These are phyloP conservation scores for Cataglyphis livida DNA, from an alignment of 2,888 invertebrate genomes.

Conservation along the genomic window DNA sequence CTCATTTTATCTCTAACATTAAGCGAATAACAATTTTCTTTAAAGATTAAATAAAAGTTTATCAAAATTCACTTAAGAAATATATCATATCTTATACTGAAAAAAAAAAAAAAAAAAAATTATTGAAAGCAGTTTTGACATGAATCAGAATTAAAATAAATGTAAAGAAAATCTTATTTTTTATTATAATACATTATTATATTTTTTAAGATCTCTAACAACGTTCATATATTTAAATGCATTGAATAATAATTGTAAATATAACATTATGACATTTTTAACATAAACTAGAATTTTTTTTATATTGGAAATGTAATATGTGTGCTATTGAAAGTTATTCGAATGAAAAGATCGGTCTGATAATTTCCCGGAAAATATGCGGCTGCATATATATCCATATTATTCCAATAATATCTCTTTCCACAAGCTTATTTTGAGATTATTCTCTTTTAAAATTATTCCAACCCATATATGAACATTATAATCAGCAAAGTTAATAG, in stretches of 20 bases:
- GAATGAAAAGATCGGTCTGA: not conserved
- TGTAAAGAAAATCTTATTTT: too few species aligned
- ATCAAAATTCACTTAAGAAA: conserved; percentile 1
- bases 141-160: not conserved
- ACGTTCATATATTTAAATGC: not conserved
- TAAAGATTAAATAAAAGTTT: not conserved
- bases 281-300: not conserved
- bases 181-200: not conserved
- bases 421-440: not conserved
- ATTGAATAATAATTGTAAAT: not conserved
- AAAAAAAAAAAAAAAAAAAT: not conserved
- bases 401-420: not conserved
- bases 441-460: not conserved
- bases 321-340: not conserved
- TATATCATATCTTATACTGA: not conserved
- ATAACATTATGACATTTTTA: not conserved
- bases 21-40: not conserved
- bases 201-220: not conserved
- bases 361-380: not conserved
- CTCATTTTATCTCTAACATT: not conserved
- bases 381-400: not conserved
- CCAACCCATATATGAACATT: not conserved
- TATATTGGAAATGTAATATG: not conserved
- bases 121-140: not conserved
- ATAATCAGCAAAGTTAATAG: not conserved